phyloP scores from a whole-genome alignment of 2,888 invertebrate species.

The Onchidella celtica region DNA sequence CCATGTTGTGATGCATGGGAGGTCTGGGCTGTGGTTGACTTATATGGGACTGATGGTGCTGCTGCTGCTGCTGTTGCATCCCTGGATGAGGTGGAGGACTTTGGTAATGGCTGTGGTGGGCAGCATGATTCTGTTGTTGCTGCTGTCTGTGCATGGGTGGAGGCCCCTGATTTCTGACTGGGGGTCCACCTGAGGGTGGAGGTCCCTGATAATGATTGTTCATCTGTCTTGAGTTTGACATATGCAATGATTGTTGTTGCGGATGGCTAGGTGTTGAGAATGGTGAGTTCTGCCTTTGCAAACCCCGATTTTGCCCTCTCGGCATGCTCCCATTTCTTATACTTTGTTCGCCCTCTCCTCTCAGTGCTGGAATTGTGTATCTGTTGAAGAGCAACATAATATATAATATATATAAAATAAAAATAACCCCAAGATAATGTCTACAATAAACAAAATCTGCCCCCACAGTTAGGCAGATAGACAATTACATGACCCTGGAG shows the following conservation, averaged over 20 bases:
- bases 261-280: background rate
- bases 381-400: background rate
- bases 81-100: slow-evolving; percentile 26
- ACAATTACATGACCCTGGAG: no score
- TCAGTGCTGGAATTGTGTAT: slow-evolving; percentile 6
- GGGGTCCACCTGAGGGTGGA: slow-evolving; percentile 23
- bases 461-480: no score
- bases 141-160: background rate
- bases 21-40: slow-evolving; percentile 8
- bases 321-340: slow-evolving; percentile 30
- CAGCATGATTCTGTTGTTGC: slow-evolving; percentile 6
- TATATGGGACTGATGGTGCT: background rate
- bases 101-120: slow-evolving; percentile 21
- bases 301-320: background rate
- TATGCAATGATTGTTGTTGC: background rate
- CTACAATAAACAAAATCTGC: no score
- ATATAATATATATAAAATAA: background rate
- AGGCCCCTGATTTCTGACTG: slow-evolving; percentile 25
- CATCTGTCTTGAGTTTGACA: slow-evolving; percentile 16
- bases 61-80: slow-evolving; percentile 15
- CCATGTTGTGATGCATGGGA: slow-evolving; percentile 26
- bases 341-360: slow-evolving; percentile 29
- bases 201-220: slow-evolving; percentile 40
- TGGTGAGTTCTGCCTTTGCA: slow-evolving; percentile 25
- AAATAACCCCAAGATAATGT: no score